These are phyloP conservation scores for Atherix ibis DNA, from an alignment of 2,888 invertebrate species.

Conservation along the genomic window DNA sequence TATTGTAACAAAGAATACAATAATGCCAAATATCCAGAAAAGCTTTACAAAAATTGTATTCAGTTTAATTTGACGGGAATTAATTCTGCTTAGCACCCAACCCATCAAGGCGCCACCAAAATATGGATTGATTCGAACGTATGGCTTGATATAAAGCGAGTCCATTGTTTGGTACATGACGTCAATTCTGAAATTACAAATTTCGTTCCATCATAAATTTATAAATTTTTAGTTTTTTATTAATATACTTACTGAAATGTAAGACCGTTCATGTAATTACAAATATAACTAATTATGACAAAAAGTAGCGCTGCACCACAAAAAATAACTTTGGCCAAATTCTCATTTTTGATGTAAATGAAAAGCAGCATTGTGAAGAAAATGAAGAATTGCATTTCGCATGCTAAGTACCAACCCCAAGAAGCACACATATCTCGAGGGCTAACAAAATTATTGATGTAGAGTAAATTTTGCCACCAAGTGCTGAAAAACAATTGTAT, in stretches of 20 bases:
- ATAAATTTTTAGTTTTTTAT: background rate
- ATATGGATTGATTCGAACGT: slow-evolving; percentile 21
- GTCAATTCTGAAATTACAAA: slow-evolving; percentile 17
- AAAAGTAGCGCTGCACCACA: slow-evolving; percentile 16
- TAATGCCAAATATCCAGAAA: slow-evolving; percentile 18
- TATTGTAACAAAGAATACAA: slow-evolving; percentile 17
- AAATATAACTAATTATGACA: slow-evolving; percentile 16
- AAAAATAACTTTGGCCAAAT: too few relatives aligned
- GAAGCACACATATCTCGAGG: slow-evolving; percentile 19
- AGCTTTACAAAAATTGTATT: slow-evolving; percentile 9
- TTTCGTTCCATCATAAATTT: background rate
- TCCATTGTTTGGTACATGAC: slow-evolving; percentile 20
- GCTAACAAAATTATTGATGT: slow-evolving; percentile 19
- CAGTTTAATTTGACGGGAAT: slow-evolving; percentile 8
- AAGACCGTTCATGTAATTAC: slow-evolving; percentile 18
- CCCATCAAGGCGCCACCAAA: slow-evolving; percentile 21
- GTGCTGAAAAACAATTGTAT: slow-evolving; percentile 14
- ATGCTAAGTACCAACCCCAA: slow-evolving; percentile 25
- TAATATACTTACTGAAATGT: slow-evolving; percentile 21
- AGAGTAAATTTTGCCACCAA: slow-evolving; percentile 21
- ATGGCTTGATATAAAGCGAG: slow-evolving; percentile 21
- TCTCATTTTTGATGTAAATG: slow-evolving; percentile 17
- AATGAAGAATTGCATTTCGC: slow-evolving; percentile 22
- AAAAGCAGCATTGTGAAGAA: slow-evolving; percentile 18
- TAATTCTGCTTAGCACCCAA: slow-evolving; percentile 16